Conservation (phyloP, 1,140 invertebrate species). For the Marisa cornuarietis region DNA sequence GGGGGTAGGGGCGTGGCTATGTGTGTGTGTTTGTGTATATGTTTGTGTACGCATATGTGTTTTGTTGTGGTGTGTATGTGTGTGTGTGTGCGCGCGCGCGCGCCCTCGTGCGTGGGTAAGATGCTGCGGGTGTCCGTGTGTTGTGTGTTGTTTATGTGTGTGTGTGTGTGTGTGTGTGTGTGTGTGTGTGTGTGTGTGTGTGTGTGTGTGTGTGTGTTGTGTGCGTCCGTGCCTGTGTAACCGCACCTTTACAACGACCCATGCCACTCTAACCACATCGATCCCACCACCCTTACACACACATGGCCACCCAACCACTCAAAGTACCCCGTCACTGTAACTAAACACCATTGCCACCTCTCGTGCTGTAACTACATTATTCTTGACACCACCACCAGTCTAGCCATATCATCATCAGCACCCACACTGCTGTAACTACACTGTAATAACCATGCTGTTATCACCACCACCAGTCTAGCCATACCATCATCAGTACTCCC, state of each 20-base stretch:
- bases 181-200: background rate
- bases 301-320: too few species aligned
- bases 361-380: background rate
- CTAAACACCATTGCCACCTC: too few species aligned
- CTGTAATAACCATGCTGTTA: background rate
- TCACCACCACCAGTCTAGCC: background rate
- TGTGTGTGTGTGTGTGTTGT: background rate
- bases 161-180: constrained; percentile 2
- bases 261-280: background rate
- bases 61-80: background rate
- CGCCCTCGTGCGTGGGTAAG: too few species aligned
- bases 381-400: background rate
- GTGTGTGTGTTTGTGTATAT: background rate
- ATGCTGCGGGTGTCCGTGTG: too few species aligned
- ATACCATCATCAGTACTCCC: background rate
- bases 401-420: background rate
- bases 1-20: too few species aligned
- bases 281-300: background rate
- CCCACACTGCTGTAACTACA: background rate
- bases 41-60: background rate
- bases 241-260: background rate
- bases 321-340: too few species aligned
- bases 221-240: background rate
- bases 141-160: background rate
- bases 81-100: background rate